Evolutionary conservation across 92 coral and sea anemone species (phyloP).

Genomic region (Zoanthus sansibaricus): DNA sequence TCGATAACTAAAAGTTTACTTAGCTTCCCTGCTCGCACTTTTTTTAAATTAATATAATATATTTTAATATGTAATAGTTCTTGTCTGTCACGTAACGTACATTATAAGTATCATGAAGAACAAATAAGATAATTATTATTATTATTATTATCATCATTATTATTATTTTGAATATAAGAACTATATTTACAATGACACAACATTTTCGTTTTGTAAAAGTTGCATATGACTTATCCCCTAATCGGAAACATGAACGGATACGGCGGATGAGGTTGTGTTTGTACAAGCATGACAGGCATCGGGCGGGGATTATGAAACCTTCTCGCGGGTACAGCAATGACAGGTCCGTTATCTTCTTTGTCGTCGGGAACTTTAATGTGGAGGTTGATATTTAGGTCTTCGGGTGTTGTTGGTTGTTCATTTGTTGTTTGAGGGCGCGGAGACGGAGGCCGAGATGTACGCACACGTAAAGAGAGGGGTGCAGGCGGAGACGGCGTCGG

Average conservation of each 20-base stretch:
- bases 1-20: no score
- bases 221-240: neutral
- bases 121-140: no score
- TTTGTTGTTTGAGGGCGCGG: slow-evolving; percentile 12
- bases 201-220: neutral
- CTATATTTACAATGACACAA: no score
- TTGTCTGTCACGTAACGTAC: no score
- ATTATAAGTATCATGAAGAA: no score
- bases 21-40: no score
- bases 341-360: slow-evolving; percentile 18
- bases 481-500: neutral
- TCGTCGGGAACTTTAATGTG: slow-evolving; percentile 43
- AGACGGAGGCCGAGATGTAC: neutral
- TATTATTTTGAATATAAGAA: no score
- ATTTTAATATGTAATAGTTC: no score
- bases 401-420: slow-evolving; percentile 3
- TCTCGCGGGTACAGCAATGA: slow-evolving; percentile 18
- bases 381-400: slow-evolving; percentile 35
- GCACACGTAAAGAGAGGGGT: neutral
- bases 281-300: slow-evolving; percentile 18
- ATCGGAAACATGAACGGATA: slow-evolving; percentile 6
- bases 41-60: no score
- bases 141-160: no score
- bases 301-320: neutral
- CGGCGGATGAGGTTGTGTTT: neutral